A percentile compares a stretch with the other conserved stretches of the same genome.
Evolutionary conservation across 2,888 invertebrate species (phyloP).

Genomic region (Lithosia quadra): DNA sequence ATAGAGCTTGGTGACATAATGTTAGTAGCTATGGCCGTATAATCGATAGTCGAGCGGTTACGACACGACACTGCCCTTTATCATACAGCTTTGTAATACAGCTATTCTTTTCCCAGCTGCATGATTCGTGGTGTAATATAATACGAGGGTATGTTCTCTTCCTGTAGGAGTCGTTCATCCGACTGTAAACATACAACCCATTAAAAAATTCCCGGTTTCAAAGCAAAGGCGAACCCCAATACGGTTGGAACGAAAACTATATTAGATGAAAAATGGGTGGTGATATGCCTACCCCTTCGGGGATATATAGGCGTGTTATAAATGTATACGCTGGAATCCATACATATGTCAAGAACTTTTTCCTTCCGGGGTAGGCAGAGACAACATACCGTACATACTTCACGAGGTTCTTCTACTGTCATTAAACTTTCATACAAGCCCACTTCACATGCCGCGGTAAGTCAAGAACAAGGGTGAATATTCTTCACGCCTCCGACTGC

Average conservation of each 20-base stretch:
- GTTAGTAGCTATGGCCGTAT: constrained; percentile 51
- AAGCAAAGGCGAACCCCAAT: too few species aligned
- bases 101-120: neutral
- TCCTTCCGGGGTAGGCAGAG: too few species aligned
- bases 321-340: too few species aligned
- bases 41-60: constrained; percentile 52
- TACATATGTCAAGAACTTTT: too few species aligned
- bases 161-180: neutral
- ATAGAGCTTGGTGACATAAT: constrained; percentile 44
- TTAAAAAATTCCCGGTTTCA: too few species aligned
- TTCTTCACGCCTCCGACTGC: constrained; percentile 27
- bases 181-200: too few species aligned
- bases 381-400: too few species aligned
- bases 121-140: neutral
- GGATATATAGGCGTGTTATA: too few species aligned
- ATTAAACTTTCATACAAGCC: too few species aligned
- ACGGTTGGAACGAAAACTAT: too few species aligned
- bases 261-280: too few species aligned
- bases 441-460: constrained; percentile 17
- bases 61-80: constrained; percentile 43
- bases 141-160: neutral
- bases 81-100: neutral
- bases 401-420: too few species aligned
- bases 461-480: constrained; percentile 32
- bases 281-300: neutral